Conservation (phyloP, 2,888 invertebrate species). For the Leptopterna dolabrata region DNA sequence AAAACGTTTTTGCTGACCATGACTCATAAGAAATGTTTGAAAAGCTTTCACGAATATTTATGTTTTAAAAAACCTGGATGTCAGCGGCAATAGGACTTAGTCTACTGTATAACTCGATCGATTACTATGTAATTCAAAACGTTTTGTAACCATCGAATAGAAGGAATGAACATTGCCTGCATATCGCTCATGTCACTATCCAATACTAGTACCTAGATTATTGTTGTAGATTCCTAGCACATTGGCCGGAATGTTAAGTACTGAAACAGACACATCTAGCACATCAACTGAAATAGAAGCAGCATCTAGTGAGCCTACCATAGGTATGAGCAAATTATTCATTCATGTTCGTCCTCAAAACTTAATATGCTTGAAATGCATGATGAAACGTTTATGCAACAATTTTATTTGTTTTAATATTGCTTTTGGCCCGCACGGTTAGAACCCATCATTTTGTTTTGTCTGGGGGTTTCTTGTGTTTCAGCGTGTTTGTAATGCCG, state of each 20-base stretch:
- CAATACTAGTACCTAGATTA: slow-evolving; percentile 29
- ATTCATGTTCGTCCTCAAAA: background rate
- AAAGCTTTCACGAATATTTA: too few relatives aligned
- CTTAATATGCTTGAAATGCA: background rate
- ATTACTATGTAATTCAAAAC: too few relatives aligned
- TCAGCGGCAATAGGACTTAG: too few relatives aligned
- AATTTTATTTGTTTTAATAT: background rate
- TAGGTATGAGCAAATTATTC: slow-evolving; percentile 19
- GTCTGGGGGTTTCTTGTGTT: too few relatives aligned
- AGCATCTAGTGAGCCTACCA: slow-evolving; percentile 14
- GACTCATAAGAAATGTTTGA: too few relatives aligned
- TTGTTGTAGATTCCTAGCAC: slow-evolving; percentile 42
- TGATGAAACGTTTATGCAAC: background rate
- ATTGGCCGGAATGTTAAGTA: slow-evolving; percentile 43
- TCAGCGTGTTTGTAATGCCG: too few relatives aligned
- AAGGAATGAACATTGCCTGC: background rate
- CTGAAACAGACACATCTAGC: slow-evolving; percentile 19
- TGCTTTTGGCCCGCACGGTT: background rate
- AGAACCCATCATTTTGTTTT: too few relatives aligned
- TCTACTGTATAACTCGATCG: too few relatives aligned
- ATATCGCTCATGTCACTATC: background rate
- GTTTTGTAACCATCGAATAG: background rate
- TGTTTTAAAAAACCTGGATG: too few relatives aligned
- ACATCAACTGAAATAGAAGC: slow-evolving; percentile 31
- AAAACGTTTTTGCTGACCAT: too few relatives aligned